Percentiles rank a stretch among this genome's conserved stretches.
These are phyloP conservation scores for Brachionus calyciflorus DNA, from an alignment of 1,140 invertebrate genomes.

Conservation along the genomic window DNA sequence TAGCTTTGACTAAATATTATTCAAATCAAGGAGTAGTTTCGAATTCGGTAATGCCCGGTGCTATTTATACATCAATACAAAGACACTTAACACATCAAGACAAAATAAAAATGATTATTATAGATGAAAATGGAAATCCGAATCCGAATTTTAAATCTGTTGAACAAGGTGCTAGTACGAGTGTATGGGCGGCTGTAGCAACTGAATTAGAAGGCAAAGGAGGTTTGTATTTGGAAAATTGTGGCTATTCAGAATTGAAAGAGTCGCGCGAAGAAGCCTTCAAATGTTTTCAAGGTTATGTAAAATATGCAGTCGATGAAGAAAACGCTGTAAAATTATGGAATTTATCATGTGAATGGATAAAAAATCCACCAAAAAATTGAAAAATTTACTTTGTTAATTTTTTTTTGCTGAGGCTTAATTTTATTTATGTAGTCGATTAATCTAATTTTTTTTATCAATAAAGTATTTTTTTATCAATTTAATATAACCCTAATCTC, in stretches of 20 bases:
- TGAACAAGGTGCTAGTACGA: slow-evolving; percentile 72
- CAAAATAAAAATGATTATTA: background rate
- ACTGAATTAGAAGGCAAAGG: slow-evolving; percentile 63
- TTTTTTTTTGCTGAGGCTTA: too few relatives aligned
- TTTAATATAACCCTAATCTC: too few relatives aligned
- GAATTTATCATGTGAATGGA: slow-evolving; percentile 7
- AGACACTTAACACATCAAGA: background rate
- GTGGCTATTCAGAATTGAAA: background rate
- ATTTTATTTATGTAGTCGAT: too few relatives aligned
- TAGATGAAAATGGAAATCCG: slow-evolving; percentile 2
- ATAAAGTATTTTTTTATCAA: too few relatives aligned
- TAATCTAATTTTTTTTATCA: too few relatives aligned
- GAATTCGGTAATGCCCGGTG: slow-evolving; percentile 25
- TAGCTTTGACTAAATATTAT: background rate
- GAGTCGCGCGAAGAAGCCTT: background rate
- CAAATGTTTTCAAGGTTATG: background rate
- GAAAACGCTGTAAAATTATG: slow-evolving; percentile 21
- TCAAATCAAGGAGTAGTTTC: background rate
- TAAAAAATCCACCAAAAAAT: slow-evolving; percentile 3
- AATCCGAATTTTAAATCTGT: slow-evolving; percentile 45
- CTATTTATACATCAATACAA: slow-evolving; percentile 1
- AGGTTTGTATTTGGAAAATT: slow-evolving; percentile 24
- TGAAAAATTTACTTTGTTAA: background rate
- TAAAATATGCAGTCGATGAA: slow-evolving; percentile 16
- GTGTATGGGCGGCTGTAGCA: slow-evolving; percentile 73